Percentiles rank a stretch among this genome's conserved stretches.
Conservation (phyloP, 2,113 vertebrate genomes). For the Alosa alosa region DNA sequence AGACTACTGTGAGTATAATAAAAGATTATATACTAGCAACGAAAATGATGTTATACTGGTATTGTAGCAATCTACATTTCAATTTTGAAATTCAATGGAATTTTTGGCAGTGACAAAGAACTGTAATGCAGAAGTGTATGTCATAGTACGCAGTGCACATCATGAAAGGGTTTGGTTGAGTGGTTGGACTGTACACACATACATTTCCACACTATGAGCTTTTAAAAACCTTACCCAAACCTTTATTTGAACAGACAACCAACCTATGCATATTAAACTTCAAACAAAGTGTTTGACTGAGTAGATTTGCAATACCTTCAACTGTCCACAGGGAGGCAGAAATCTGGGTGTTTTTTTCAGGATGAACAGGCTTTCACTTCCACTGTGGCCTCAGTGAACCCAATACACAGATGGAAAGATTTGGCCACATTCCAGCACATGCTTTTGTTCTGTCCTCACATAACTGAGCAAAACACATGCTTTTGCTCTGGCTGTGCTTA, state of each 20-base stretch:
- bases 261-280: background rate
- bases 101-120: background rate
- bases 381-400: conserved; percentile 69
- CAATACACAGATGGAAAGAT: conserved; percentile 68
- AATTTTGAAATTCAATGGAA: background rate
- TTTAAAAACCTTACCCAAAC: background rate
- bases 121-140: background rate
- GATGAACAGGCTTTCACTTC: conserved; percentile 52
- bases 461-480: conserved; percentile 59
- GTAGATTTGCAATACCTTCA: conserved; percentile 5
- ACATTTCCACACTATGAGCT: background rate
- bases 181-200: background rate
- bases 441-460: conserved; percentile 71
- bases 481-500: conserved; percentile 49
- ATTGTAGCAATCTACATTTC: background rate
- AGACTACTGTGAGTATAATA: background rate
- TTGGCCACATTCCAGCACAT: conserved; percentile 66
- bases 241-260: background rate
- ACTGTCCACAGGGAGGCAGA: conserved; percentile 60
- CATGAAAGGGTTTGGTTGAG: background rate
- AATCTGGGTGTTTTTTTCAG: conserved; percentile 35
- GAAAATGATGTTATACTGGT: background rate
- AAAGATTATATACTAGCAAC: background rate
- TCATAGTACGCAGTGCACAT: background rate
- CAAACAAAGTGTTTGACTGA: background rate